Evolutionary conservation across 2,113 vertebrate genomes (phyloP).

Genomic region (Leptobrachium leishanense): DNA sequence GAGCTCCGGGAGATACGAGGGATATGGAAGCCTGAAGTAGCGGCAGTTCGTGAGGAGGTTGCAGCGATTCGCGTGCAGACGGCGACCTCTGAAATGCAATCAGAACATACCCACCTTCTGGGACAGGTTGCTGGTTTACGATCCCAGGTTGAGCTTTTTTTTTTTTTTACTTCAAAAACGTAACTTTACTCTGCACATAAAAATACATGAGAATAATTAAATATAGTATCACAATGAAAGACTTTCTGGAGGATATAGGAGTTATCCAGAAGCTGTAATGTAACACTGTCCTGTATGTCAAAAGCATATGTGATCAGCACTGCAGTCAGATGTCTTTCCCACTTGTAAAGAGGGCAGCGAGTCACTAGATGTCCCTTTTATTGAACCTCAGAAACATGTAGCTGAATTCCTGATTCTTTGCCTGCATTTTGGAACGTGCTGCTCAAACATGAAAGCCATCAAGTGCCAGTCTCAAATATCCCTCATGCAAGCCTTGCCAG

Average conservation of each 20-base stretch:
- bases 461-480: neutral
- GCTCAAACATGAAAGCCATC: too few relatives aligned
- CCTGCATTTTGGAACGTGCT: neutral
- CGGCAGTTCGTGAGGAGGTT: too few relatives aligned
- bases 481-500: constrained; percentile 78
- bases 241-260: neutral
- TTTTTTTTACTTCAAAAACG: neutral
- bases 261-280: neutral
- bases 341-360: neutral
- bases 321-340: neutral
- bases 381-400: neutral
- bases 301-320: neutral
- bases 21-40: too few relatives aligned
- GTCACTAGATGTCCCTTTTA: neutral
- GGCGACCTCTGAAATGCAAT: too few relatives aligned
- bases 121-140: too few relatives aligned
- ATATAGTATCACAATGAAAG: neutral
- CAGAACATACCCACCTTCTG: too few relatives aligned
- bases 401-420: neutral
- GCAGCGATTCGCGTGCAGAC: too few relatives aligned
- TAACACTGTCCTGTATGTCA: neutral
- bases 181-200: neutral
- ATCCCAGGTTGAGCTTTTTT: too few relatives aligned
- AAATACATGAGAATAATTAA: neutral
- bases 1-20: too few relatives aligned